These are phyloP conservation scores for Bucco capensis DNA, from an alignment of 2,113 vertebrate genomes.

Conservation along the genomic window DNA sequence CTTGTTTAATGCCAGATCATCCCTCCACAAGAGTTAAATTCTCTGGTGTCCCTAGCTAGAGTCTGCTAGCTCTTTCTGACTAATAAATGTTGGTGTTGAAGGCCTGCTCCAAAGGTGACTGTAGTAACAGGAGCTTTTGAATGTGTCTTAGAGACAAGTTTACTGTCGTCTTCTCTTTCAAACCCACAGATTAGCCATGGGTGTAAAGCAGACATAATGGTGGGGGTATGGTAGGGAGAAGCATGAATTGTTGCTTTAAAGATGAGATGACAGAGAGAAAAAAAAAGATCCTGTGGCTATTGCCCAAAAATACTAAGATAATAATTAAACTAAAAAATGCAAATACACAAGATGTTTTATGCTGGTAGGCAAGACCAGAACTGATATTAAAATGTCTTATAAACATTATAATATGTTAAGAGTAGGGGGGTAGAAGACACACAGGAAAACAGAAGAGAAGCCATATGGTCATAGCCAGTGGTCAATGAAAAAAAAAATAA, in stretches of 20 bases:
- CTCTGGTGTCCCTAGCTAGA: background rate
- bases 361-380: slow-evolving; percentile 64
- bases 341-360: slow-evolving; percentile 75
- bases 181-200: background rate
- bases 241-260: slow-evolving; percentile 1
- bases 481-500: slow-evolving; percentile 33
- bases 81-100: background rate
- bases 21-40: background rate
- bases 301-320: slow-evolving; percentile 71
- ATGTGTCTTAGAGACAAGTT: background rate
- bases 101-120: background rate
- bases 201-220: background rate
- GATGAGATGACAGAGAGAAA: background rate
- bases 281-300: slow-evolving; percentile 68
- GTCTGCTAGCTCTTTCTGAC: background rate
- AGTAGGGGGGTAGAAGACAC: slow-evolving; percentile 37
- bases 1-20: background rate
- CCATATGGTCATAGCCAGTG: slow-evolving; percentile 68
- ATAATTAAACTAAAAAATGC: slow-evolving; percentile 76
- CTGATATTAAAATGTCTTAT: slow-evolving; percentile 62
- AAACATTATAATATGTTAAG: slow-evolving; percentile 67
- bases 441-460: slow-evolving; percentile 67
- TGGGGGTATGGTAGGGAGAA: background rate
- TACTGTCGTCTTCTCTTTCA: background rate
- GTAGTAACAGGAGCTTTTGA: background rate